Evolutionary conservation across 2,888 invertebrate genomes (phyloP), one percentile per base, ranked within the genome.

Genomic region (Escarpia spicata): DNA sequence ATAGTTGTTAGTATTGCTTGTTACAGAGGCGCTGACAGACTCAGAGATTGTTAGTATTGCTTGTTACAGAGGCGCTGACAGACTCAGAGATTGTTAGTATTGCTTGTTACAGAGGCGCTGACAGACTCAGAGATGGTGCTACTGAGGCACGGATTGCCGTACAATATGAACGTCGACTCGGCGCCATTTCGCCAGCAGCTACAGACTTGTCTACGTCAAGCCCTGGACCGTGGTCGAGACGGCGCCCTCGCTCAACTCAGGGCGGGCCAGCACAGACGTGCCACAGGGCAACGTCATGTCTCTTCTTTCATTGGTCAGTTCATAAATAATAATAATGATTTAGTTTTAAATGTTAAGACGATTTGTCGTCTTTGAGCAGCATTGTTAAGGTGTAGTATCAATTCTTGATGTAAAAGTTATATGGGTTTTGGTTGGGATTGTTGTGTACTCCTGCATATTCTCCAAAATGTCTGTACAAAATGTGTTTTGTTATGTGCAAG

Each of bases 121-220:
- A 91, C 93, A 10, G 45, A 43, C 10, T 43, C 37, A 19, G 96
- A 96, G 93, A 93, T 95, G 8, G 90, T 89, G 4, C 93, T 96
- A 43, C 91, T 96, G 26, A 94, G 94, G 93, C 94, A 95, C 58
- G 94, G 94, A 93, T 93, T 96, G 12, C 94, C 95, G 0, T 92
- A 94, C 92, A 96, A 96, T 92, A 93, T 96, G 93, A 96, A 96
- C 93, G 95, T 96, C 91, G 96, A 96, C 94, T 95, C 95, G 8
- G 95, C 96, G 26, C 95, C 96, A 15, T 96, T 96, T 94, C 94
- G 96, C 58, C 96, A 96, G 92, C 95, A 95, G 75, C 94, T 96
- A 52, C 94, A 95, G 37, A 93, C 95, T 75, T 94, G 95, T 92
- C 45, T 96, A 43, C 95, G 95, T 91, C 95, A 94, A 91, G 93